These are phyloP conservation scores for Drosophila cardini DNA, from an alignment of 1,140 invertebrate species.

Conservation along the genomic window DNA sequence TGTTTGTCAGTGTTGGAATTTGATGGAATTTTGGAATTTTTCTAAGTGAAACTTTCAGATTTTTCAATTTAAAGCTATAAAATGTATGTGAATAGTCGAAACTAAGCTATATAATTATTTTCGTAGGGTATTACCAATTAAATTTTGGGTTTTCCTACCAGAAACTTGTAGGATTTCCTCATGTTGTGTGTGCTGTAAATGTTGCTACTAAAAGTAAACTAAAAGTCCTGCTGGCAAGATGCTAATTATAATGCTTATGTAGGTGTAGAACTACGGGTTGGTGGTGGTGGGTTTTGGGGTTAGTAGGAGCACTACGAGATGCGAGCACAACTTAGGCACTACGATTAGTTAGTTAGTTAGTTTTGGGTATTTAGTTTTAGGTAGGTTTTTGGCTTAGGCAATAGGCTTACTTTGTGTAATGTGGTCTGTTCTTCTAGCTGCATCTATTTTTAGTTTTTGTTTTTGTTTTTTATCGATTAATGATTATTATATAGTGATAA, in stretches of 20 bases:
- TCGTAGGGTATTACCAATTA: too few species aligned
- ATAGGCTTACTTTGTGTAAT: constrained; percentile 84
- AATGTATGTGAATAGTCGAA: too few species aligned
- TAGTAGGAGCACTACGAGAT: constrained; percentile 15
- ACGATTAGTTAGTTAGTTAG: constrained; percentile 9
- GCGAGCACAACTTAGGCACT: constrained; percentile 41
- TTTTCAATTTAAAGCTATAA: too few species aligned
- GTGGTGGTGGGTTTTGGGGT: constrained; percentile 3
- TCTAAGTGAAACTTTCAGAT: too few species aligned
- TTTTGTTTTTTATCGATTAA: not conserved
- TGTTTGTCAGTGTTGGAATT: too few species aligned
- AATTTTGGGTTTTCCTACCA: not conserved
- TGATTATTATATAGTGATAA: constrained; percentile 51
- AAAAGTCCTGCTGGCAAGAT: constrained; percentile 63
- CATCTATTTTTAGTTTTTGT: constrained; percentile 71
- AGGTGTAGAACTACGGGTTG: constrained; percentile 23
- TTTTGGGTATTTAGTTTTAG: constrained; percentile 18
- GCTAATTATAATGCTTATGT: not conserved
- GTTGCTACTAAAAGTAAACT: constrained; percentile 12
- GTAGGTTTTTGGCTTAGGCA: constrained; percentile 64
- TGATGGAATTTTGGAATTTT: too few species aligned
- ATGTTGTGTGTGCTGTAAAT: constrained; percentile 4
- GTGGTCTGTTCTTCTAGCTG: constrained; percentile 85
- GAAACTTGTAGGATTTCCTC: constrained; percentile 2
- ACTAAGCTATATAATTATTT: too few species aligned